phyloP scores from a whole-genome alignment of 2,113 vertebrate genomes.

The Ptilonorhynchus violaceus region DNA sequence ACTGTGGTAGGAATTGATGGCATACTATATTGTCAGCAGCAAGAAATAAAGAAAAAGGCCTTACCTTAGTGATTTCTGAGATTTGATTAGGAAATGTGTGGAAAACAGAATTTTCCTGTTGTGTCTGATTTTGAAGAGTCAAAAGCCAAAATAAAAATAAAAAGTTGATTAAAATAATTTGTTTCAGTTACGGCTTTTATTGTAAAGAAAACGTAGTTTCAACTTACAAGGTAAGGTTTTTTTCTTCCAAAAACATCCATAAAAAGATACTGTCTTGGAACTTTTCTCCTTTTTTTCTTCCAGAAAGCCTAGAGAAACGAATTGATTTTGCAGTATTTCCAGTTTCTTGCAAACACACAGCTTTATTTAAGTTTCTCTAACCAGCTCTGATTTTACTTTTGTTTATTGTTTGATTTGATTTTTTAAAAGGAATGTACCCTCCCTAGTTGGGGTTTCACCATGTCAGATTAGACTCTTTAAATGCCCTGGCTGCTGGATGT shows the following conservation, averaged over 20 bases:
- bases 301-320: neutral
- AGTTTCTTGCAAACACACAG: neutral
- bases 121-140: neutral
- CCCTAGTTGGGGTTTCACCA: neutral
- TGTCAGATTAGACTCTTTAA: neutral
- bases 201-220: neutral
- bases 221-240: neutral
- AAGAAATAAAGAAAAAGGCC: neutral
- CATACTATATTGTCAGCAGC: neutral
- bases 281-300: neutral
- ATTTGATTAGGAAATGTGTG: neutral
- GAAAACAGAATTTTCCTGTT: neutral
- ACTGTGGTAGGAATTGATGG: neutral
- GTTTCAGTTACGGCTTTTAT: neutral
- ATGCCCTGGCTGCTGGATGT: neutral
- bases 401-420: neutral
- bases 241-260: neutral
- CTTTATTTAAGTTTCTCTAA: neutral
- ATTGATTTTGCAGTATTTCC: conserved; percentile 10
- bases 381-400: neutral
- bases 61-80: neutral
- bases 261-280: neutral
- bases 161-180: neutral
- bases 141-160: neutral
- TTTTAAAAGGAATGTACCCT: neutral